These are phyloP conservation scores for Galago senegalensis DNA, from an alignment of 2,797 vertebrate species.

Conservation along the genomic window DNA sequence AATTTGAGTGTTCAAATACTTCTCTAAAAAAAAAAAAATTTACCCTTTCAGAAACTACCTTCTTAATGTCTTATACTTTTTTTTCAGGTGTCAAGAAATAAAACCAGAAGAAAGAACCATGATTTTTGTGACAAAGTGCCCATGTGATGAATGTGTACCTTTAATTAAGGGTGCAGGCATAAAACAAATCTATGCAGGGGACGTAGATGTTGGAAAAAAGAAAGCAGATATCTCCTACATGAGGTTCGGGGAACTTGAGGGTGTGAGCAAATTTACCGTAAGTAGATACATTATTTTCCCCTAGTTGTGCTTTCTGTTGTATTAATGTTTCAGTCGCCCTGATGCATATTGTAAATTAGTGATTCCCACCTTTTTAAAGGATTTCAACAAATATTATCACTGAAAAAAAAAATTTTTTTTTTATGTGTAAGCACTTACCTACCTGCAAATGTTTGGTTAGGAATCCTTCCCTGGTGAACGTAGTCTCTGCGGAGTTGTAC, in stretches of 20 bases:
- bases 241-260: conserved; percentile 92
- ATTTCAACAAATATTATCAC: not conserved
- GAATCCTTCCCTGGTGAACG: not conserved
- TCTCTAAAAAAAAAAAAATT: conserved; percentile 57
- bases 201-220: conserved; percentile 95
- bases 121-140: conserved; percentile 98
- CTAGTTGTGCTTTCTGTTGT: not conserved
- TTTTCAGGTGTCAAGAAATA: conserved; percentile 93
- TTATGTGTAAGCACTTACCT: conserved; percentile 18
- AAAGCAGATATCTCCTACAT: conserved; percentile 98
- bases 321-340: not conserved
- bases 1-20: conserved; percentile 61
- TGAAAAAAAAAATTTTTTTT: conserved; percentile 39
- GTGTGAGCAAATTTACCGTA: conserved; percentile 94
- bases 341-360: conserved; percentile 31
- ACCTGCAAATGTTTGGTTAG: conserved; percentile 43
- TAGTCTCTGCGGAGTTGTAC: not conserved
- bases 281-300: conserved; percentile 84
- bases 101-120: conserved; percentile 93
- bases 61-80: conserved; percentile 63
- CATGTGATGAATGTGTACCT: conserved; percentile 97
- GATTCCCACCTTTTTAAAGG: conserved; percentile 37
- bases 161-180: conserved; percentile 96
- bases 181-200: conserved; percentile 96
- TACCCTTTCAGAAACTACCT: conserved; percentile 39